A percentile compares a stretch with the other conserved stretches of the same genome.
Conservation (phyloP, 2,888 invertebrate genomes). For the Amblyjoppa proteus region DNA sequence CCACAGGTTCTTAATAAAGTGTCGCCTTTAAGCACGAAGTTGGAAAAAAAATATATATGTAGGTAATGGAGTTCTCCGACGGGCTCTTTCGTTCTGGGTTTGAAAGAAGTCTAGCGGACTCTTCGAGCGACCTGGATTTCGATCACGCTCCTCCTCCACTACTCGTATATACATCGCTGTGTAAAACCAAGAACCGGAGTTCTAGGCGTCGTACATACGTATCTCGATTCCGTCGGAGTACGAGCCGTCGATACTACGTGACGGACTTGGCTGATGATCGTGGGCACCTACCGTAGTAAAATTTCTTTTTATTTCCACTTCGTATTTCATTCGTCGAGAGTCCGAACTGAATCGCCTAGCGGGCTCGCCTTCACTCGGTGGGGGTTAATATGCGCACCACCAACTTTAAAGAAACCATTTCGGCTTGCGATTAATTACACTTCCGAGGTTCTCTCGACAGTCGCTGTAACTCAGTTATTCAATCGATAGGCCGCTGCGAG, state of each 20-base stretch:
- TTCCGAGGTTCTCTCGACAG: not conserved
- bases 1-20: slow-evolving; percentile 21
- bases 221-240: slow-evolving; percentile 61
- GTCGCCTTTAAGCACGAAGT: slow-evolving; percentile 37
- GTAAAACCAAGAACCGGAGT: slow-evolving; percentile 7
- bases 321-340: slow-evolving; percentile 15
- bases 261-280: slow-evolving; percentile 65
- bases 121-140: slow-evolving; percentile 62
- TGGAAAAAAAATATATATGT: slow-evolving; percentile 21
- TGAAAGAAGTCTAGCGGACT: slow-evolving; percentile 52
- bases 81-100: slow-evolving; percentile 44
- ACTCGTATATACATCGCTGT: slow-evolving; percentile 5
- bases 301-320: slow-evolving; percentile 42
- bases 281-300: slow-evolving; percentile 12
- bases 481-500: not conserved
- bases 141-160: slow-evolving; percentile 47
- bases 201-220: slow-evolving; percentile 41
- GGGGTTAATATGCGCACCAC: slow-evolving; percentile 49
- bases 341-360: slow-evolving; percentile 43
- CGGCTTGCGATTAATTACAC: slow-evolving; percentile 34
- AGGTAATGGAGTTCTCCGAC: slow-evolving; percentile 47
- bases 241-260: slow-evolving; percentile 61
- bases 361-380: not conserved
- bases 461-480: slow-evolving; percentile 13
- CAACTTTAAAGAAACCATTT: slow-evolving; percentile 32